Conservation (phyloP, 2,888 invertebrate genomes). For the Trachelus tabidus region DNA sequence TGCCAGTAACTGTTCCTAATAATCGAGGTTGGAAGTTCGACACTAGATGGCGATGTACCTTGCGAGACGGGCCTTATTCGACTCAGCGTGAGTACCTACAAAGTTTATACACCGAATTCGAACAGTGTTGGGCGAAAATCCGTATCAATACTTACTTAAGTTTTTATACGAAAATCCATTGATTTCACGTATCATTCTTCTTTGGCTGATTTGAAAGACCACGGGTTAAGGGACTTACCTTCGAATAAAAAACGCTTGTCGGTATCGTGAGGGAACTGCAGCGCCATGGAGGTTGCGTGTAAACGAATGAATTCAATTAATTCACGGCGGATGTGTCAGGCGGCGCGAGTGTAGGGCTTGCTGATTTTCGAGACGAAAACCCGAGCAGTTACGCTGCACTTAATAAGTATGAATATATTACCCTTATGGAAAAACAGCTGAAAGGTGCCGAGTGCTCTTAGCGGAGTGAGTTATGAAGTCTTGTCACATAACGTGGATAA, state of each 20-base stretch:
- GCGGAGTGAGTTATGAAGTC: neutral
- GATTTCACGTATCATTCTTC: neutral
- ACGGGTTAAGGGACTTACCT: neutral
- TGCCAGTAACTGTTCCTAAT: too few species aligned
- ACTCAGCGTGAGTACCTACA: too few species aligned
- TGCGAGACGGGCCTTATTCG: too few species aligned
- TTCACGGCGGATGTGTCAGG: slow-evolving; percentile 46
- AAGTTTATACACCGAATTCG: too few species aligned
- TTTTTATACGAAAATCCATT: too few species aligned
- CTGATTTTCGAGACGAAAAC: slow-evolving; percentile 27
- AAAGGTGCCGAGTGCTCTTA: neutral
- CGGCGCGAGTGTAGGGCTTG: slow-evolving; percentile 33
- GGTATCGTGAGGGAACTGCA: neutral
- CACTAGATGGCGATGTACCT: too few species aligned
- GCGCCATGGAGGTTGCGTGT: slow-evolving; percentile 36
- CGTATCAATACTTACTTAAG: too few species aligned
- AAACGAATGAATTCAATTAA: slow-evolving; percentile 43
- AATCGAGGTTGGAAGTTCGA: too few species aligned
- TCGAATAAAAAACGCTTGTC: neutral
- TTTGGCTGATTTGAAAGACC: neutral
- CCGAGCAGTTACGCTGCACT: neutral
- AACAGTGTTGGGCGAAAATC: too few species aligned
- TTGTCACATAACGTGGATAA: neutral
- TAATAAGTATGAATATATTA: neutral
- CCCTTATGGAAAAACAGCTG: neutral